These are phyloP conservation scores for Charina bottae DNA, from an alignment of 2,113 vertebrate genomes.

Conservation along the genomic window DNA sequence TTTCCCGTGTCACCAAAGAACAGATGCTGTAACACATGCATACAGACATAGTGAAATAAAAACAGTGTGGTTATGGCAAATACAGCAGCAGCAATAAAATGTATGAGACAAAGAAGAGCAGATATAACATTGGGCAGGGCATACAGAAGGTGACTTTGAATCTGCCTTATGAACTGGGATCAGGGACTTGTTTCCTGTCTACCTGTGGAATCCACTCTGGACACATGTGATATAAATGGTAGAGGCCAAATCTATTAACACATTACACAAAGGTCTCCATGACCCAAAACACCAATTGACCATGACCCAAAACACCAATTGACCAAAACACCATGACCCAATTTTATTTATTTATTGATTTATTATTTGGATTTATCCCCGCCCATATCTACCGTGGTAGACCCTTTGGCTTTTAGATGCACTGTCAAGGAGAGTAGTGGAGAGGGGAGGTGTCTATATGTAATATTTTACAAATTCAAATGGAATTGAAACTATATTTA, in stretches of 20 bases:
- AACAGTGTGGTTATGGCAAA: background rate
- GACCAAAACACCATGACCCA: too few species aligned
- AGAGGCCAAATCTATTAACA: too few species aligned
- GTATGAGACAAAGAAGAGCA: background rate
- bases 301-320: too few species aligned
- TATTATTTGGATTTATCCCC: too few species aligned
- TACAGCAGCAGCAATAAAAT: background rate
- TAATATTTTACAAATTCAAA: background rate
- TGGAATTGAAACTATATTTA: background rate
- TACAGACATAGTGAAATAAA: background rate
- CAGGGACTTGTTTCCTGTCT: background rate
- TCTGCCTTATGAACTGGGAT: background rate
- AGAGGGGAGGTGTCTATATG: background rate
- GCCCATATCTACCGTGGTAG: too few species aligned
- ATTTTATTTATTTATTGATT: too few species aligned
- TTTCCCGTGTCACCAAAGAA: background rate
- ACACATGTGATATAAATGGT: background rate
- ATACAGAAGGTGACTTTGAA: background rate
- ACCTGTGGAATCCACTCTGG: background rate
- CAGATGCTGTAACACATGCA: background rate
- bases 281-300: too few species aligned
- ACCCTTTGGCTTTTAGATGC: background rate
- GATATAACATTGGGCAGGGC: background rate
- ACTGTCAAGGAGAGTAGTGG: background rate
- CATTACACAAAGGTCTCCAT: background rate